phyloP scores from a whole-genome alignment of 1,140 invertebrate genomes.

The Pogonognathellus flavescens region DNA sequence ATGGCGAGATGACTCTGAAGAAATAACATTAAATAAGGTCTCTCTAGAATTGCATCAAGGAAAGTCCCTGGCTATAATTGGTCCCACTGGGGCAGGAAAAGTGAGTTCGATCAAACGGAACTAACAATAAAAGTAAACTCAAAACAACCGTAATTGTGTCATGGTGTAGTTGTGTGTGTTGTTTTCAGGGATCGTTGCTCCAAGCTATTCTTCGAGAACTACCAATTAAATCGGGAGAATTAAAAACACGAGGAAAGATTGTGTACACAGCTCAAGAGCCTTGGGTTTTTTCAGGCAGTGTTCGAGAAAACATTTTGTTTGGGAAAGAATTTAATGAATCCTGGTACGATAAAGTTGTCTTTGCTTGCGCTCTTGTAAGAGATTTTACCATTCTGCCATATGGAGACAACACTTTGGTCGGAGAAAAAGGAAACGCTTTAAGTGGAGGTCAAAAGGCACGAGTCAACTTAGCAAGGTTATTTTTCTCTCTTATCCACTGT shows the following conservation, averaged over 20 bases:
- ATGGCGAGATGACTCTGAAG: constrained; percentile 71
- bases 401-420: constrained; percentile 89
- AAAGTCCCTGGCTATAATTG: constrained; percentile 76
- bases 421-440: constrained; percentile 81
- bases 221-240: constrained; percentile 70
- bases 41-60: constrained; percentile 77
- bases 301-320: constrained; percentile 85
- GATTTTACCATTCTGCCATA: constrained; percentile 83
- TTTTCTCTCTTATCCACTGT: too few relatives aligned
- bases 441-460: constrained; percentile 93
- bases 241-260: constrained; percentile 72
- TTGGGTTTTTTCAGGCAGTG: constrained; percentile 74
- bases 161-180: too few relatives aligned
- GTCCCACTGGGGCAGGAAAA: constrained; percentile 73
- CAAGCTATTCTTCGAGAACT: constrained; percentile 73
- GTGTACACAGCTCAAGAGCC: constrained; percentile 74
- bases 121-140: too few relatives aligned
- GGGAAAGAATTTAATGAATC: constrained; percentile 75
- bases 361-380: constrained; percentile 76
- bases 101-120: constrained; percentile 67
- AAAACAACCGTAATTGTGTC: too few relatives aligned
- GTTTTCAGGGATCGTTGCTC: constrained; percentile 72
- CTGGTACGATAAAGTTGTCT: constrained; percentile 70
- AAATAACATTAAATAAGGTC: constrained; percentile 72
- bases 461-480: constrained; percentile 81